Base-by-base conservation (phyloP, 2,797 vertebrate genomes). In the Sebastes nivosus region DNA sequence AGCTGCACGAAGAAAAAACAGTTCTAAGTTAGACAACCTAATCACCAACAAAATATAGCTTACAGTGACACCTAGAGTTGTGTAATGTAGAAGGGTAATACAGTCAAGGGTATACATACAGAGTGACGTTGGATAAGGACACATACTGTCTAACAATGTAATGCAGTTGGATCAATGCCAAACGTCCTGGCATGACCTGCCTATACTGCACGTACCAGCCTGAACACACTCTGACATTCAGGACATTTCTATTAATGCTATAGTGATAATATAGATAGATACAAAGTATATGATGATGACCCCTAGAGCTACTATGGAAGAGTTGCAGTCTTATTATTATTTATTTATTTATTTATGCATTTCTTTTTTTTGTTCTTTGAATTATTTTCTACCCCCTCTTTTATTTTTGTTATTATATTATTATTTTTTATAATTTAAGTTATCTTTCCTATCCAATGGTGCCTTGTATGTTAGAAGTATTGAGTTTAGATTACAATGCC, bases 1-100 rank as follows among this genome's bases (percentile, higher is more conserved):
- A 84, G 87, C 96, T 97, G 89, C 29, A 81, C 1, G 27, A 68
- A 6, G 27, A 78, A 80, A 75, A 78, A 74, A 78, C 5, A 25
- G 6, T n/a, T 10, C 29, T 10, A 16, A 63, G 42, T 50, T 29
- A 0, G 14, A 6, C 29, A 57, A 54, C 20, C 6, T n/a, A 29
- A 5, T 25, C 12, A 36, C 3, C 20, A 50, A 22, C 14, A 34
- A 55, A 65, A 81, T 4, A 63, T 5, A 52, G 8, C 6, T 25
- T 27, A 27, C 2, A 71, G 67, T 69, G 52, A 8, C 20, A 68
- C 64, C 34, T 77, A 16, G 7, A 24, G 72, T 69, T 36, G 30
- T 7, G 52, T 22, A 18, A 42, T 34, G 7, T 3, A 6, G 63
- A 69, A 72, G 32, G 68, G 29, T 13, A 81, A 34, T 55, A 8